Base-by-base conservation (phyloP, 2,888 invertebrate genomes). In the Tipula vernalis region DNA sequence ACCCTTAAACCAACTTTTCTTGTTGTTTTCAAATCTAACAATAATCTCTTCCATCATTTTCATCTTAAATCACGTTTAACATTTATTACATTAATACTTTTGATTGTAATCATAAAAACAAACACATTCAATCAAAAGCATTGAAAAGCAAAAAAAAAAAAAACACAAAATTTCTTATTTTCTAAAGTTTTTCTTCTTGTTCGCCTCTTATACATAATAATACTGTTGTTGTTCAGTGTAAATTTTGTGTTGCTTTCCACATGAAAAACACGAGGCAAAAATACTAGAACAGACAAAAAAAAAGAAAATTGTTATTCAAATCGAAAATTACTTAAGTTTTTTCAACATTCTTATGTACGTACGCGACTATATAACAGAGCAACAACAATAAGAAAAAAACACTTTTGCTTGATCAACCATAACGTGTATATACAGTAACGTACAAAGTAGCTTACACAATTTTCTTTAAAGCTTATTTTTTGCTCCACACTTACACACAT, bases 251-350 rank as follows among this genome's bases (percentile, higher is more conserved):
- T 71, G 71, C 71, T 71, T 71, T 71, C 71, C 71, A 18, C 71
- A 28, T 12, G 10, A 28, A 18, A 28, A 71, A 28, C 18, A 18
- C 51, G 51, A 57, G 51, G 51, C n/a, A 15, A 15, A 57, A 57
- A 57, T 28, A 28, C 71, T 51, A 57, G 28, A 39, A 39, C 39
- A n/a, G 39, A 39, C 5, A 39, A 39, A 39, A 39, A 39, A 39
- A 6, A 39, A 39, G 39, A 71, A 71, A 71, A 71, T 71, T 71
- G 28, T 71, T 71, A 71, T 71, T 71, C 71, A 71, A 71, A 71
- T 71, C 71, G 71, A 71, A 71, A 71, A 71, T 71, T 71, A 71
- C 71, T 71, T 71, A 71, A 71, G 71, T 71, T 71, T 71, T 71
- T 15, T 57, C 71, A 71, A 71, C 71, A 71, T 71, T 71, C 71